Conservation (phyloP, 2,888 invertebrate genomes). For the Hololepta plana region DNA sequence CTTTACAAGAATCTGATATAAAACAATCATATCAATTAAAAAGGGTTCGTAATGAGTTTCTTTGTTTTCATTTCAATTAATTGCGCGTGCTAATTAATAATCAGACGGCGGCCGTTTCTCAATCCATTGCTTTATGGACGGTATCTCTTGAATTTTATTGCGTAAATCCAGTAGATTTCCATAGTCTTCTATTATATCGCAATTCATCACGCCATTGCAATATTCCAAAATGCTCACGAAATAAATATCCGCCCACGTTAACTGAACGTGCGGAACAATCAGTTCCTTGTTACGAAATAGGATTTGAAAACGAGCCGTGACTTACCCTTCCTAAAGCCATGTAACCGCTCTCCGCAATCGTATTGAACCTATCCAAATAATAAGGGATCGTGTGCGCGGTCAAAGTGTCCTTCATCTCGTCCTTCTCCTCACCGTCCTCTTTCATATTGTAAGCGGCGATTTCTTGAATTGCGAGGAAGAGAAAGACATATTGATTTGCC, state of each 20-base stretch:
- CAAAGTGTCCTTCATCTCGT: constrained; percentile 26
- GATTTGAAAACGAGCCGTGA: too few species aligned
- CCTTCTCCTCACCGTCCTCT: constrained; percentile 28
- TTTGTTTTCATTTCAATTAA: too few species aligned
- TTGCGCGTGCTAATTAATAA: too few species aligned
- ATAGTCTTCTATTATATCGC: constrained; percentile 35
- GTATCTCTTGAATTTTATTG: constrained; percentile 32
- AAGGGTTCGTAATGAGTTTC: too few species aligned
- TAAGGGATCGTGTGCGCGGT: constrained; percentile 34
- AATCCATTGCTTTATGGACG: constrained; percentile 43
- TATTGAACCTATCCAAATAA: constrained; percentile 35
- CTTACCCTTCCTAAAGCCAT: too few species aligned
- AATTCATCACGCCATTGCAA: constrained; percentile 34
- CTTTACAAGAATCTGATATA: too few species aligned
- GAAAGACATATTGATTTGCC: too few species aligned
- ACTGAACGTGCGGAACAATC: too few species aligned
- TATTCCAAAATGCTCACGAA: constrained; percentile 39
- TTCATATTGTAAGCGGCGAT: constrained; percentile 19
- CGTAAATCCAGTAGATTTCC: constrained; percentile 33
- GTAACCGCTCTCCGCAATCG: too few species aligned
- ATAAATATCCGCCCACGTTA: constrained; percentile 44
- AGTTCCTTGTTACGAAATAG: too few species aligned
- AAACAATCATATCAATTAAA: too few species aligned
- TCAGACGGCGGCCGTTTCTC: constrained; percentile 32
- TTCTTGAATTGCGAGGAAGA: too few species aligned